Evolutionary conservation across 2,797 vertebrate species (phyloP).

Genomic region (Hyperoplus lanceolatus): DNA sequence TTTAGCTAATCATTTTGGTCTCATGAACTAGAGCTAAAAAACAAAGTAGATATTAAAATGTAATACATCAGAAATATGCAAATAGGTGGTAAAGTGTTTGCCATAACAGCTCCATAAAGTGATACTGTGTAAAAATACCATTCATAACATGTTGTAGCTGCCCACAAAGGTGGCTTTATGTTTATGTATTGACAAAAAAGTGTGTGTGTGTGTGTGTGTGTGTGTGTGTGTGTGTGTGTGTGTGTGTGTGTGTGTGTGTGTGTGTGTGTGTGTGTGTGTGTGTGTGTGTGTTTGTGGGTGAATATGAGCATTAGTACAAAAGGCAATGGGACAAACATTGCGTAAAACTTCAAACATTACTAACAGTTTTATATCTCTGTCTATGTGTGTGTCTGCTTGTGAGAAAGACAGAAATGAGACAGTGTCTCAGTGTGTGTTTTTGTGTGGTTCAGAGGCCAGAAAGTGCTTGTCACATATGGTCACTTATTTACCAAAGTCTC

Average conservation of each 20-base stretch:
- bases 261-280: neutral
- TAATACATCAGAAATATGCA: neutral
- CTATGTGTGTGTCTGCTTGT: neutral
- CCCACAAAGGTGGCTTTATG: neutral
- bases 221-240: neutral
- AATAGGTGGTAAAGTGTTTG: neutral
- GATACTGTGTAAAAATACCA: neutral
- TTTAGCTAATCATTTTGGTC: neutral
- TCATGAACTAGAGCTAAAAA: neutral
- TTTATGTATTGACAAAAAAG: neutral
- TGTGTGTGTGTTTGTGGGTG: neutral
- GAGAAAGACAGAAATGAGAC: constrained; percentile 10
- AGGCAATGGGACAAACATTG: neutral
- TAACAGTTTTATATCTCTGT: neutral
- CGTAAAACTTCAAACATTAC: constrained; percentile 16
- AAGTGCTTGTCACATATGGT: constrained; percentile 55
- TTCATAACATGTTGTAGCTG: neutral
- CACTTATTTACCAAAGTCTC: constrained; percentile 77
- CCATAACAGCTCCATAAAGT: neutral
- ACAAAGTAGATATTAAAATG: neutral
- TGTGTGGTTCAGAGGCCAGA: constrained; percentile 13
- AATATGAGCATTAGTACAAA: neutral
- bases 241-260: constrained; percentile 12
- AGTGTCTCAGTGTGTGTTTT: constrained; percentile 16
- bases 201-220: neutral